phyloP scores from a whole-genome alignment of 1,140 invertebrate genomes.

The Ganaspis sp. region DNA sequence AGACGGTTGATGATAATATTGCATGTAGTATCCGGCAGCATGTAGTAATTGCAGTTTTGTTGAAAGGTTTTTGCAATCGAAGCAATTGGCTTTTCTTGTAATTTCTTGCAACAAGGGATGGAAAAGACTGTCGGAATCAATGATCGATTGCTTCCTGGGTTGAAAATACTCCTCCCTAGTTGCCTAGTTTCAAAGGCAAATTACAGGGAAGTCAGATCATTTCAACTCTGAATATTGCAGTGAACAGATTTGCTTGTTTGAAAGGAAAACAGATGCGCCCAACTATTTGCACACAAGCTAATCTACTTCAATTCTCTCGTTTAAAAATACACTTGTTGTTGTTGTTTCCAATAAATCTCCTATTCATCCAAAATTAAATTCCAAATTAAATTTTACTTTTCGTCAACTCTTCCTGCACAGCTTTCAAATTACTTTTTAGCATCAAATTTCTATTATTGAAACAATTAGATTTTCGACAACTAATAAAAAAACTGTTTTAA shows the following conservation, averaged over 20 bases:
- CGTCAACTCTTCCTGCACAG: no score
- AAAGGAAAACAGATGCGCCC: constrained; percentile 4
- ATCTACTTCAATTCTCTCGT: no score
- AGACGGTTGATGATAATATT: no score
- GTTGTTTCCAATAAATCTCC: no score
- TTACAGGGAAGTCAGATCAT: constrained; percentile 4
- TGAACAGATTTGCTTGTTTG: constrained; percentile 13
- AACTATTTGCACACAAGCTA: background rate
- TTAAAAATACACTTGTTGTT: no score
- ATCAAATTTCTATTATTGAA: no score
- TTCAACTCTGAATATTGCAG: constrained; percentile 6
- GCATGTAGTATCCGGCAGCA: no score
- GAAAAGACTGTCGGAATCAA: constrained; percentile 9
- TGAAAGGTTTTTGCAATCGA: background rate
- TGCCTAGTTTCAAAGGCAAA: constrained; percentile 13
- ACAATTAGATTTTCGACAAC: no score
- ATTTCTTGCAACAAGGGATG: background rate
- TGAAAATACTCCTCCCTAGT: constrained; percentile 13
- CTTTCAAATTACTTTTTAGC: no score
- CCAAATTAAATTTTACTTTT: no score
- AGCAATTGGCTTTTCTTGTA: background rate
- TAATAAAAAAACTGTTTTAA: no score
- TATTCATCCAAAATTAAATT: no score
- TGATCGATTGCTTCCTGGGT: constrained; percentile 8
- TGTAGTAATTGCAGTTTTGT: background rate